Evolutionary conservation across 2,888 invertebrate genomes (phyloP), one percentile per base, ranked within the genome.

Genomic region (Eilema sororculum): DNA sequence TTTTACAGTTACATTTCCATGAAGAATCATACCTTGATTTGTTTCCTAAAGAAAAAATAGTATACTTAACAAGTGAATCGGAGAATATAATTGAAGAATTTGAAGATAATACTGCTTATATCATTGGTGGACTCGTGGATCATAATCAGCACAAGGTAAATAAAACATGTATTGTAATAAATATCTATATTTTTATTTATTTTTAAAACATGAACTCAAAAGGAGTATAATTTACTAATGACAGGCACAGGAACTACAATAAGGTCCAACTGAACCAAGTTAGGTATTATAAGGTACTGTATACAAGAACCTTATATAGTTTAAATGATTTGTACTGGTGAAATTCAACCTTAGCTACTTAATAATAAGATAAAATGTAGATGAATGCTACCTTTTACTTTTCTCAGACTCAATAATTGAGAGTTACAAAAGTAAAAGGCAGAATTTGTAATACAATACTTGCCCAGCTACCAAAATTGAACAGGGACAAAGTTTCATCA

Each of bases 121-220:
- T 99, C 65, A 99, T 99, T 89, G 99, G 99, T 58, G 99, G 99
- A 33, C 94, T 99, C 61, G 99, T 99, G 0, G 99, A 99, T 94
- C 99, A 99, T 89, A 99, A 99, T 93, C 96, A 97, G 81, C 98
- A 99, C 81, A 99, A 99, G 96, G 98, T 85, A 41, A 56, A 22
- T 57, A 16, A 13, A 10, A 28, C 5, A 20, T 61, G 46, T 62
- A 69, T 72, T 41, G 41, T n/a, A 20, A 52, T n/a, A 52, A 52
- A 52, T 52, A 52, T 52, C 46, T 20, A 52, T 58, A n/a, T n/a
- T 62, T 22, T 65, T 33, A 58, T 41, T 66, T 58, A 58, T 25
- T 24, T n/a, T 37, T 41, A 37, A 52, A n/a, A 63, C 24, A 8
- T 24, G 12, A 63, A 10, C 52, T n/a, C n/a, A n/a, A 52, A 52